A percentile compares a stretch with the other conserved stretches of the same genome.
Conservation (phyloP, 2,797 vertebrate species). For the Hirundo rustica region DNA sequence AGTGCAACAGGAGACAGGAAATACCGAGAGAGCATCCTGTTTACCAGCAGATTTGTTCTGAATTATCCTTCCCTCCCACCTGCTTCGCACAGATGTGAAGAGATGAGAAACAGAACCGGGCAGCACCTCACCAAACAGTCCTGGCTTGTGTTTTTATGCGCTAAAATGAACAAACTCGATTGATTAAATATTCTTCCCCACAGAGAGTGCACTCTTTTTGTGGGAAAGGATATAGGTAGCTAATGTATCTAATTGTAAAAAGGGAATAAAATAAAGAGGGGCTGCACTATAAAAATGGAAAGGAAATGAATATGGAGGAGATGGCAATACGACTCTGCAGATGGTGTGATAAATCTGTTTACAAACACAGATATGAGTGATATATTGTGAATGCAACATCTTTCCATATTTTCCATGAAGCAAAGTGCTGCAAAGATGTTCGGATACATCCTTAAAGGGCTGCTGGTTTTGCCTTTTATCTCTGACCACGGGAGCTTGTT, state of each 20-base stretch:
- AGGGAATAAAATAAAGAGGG: conserved; percentile 18
- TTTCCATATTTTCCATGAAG: background rate
- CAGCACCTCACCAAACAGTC: background rate
- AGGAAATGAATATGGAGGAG: conserved; percentile 31
- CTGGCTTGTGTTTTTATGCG: background rate
- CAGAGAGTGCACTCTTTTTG: background rate
- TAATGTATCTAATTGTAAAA: background rate
- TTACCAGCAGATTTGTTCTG: background rate
- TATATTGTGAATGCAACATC: conserved; percentile 12
- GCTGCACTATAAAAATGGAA: conserved; percentile 7
- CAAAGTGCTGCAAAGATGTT: background rate
- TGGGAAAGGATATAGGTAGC: background rate
- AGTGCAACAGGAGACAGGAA: conserved; percentile 32
- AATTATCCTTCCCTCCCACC: conserved; percentile 45
- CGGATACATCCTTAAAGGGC: background rate
- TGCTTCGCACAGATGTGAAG: background rate
- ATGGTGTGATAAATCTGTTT: conserved; percentile 55
- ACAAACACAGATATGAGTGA: conserved; percentile 35
- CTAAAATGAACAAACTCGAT: background rate
- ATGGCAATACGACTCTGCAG: background rate
- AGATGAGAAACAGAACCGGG: background rate
- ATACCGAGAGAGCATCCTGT: background rate
- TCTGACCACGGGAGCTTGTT: background rate
- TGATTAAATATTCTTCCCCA: conserved; percentile 8
- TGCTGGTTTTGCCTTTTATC: background rate